phyloP scores from a whole-genome alignment of 64 coral and sea anemone genomes.

The Dendronephthya gigantea region DNA sequence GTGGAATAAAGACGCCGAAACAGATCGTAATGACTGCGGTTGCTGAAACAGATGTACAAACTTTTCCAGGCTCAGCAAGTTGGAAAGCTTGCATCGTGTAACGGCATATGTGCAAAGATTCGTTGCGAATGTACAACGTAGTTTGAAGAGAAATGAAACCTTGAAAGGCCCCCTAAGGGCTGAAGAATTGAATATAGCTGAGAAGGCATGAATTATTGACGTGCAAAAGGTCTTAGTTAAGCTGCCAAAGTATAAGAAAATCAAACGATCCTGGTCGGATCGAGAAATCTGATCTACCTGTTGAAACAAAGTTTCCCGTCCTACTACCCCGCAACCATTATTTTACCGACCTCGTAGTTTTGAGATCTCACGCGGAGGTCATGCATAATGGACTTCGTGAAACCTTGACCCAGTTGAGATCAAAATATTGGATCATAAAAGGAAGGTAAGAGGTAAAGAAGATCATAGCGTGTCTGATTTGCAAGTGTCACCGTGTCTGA shows the following conservation, averaged over 20 bases:
- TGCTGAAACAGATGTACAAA: too few species aligned
- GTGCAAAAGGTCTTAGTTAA: constrained; percentile 4
- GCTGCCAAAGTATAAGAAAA: neutral
- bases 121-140: constrained; percentile 7
- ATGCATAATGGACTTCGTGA: neutral
- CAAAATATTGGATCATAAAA: constrained; percentile 7
- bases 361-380: neutral
- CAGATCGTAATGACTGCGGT: too few species aligned
- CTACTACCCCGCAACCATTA: constrained; percentile 17
- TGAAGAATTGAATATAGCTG: constrained; percentile 1
- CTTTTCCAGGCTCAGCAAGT: constrained; percentile 31
- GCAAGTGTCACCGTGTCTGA: too few species aligned
- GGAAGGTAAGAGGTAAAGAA: constrained; percentile 18
- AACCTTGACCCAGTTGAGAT: neutral
- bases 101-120: constrained; percentile 39
- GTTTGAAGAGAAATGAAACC: neutral
- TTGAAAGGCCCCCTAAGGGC: neutral
- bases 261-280: neutral
- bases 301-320: constrained; percentile 9
- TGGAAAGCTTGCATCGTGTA: constrained; percentile 29
- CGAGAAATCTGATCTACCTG: neutral
- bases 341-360: constrained; percentile 12
- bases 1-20: too few species aligned
- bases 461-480: neutral
- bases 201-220: constrained; percentile 13